Conservation (phyloP, 2,888 invertebrate genomes). For the Abrostola tripartita region DNA sequence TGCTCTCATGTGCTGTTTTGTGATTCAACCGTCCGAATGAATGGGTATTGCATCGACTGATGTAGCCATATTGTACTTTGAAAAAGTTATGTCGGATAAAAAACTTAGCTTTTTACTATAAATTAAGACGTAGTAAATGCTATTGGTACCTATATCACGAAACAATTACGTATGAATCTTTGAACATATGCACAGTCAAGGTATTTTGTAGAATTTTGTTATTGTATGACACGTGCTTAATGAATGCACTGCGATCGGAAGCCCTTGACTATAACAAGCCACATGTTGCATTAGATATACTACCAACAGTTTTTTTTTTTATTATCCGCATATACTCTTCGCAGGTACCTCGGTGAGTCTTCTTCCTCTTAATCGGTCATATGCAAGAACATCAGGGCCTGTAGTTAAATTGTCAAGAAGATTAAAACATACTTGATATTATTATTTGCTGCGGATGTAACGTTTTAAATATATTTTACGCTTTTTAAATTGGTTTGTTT, state of each 20-base stretch:
- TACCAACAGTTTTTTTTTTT: background rate
- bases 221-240: conserved; percentile 39
- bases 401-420: no score
- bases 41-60: conserved; percentile 58
- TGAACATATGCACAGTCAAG: background rate
- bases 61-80: conserved; percentile 26
- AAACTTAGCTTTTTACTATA: conserved; percentile 6
- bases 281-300: conserved; percentile 27
- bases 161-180: conserved; percentile 1
- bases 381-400: no score
- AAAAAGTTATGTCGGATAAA: conserved; percentile 13
- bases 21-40: conserved; percentile 72
- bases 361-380: background rate
- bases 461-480: conserved; percentile 63
- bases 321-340: background rate
- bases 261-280: conserved; percentile 28
- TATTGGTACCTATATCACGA: background rate
- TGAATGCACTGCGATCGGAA: conserved; percentile 37
- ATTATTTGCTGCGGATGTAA: conserved; percentile 45
- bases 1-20: conserved; percentile 68
- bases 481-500: conserved; percentile 76
- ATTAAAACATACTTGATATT: no score
- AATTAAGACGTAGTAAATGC: background rate
- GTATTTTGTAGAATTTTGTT: conserved; percentile 6
- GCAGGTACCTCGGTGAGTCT: no score